Base-by-base conservation (phyloP, 1,140 invertebrate species). In the Meloidogyne floridensis region DNA sequence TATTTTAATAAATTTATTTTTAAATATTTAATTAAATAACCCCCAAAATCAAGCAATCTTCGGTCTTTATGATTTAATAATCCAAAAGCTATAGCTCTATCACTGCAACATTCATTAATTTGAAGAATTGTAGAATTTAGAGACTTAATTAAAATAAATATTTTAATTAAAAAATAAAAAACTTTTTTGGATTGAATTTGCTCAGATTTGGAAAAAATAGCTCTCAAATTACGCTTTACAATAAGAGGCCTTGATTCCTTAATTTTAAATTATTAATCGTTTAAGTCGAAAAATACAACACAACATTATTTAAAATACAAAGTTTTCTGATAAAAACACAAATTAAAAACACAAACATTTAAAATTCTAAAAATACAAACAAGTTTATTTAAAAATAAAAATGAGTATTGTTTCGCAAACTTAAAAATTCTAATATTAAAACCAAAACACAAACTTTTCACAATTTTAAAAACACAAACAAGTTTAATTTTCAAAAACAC, bases 61-160 rank as follows among this genome's bases (percentile, higher is more conserved):
- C 72, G 77, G 20, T 79, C 77, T 18, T 79, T 79, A 51, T 79
- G 77, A 71, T 79, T 79, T 65, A 79, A 71, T 51, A 71, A 32
- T 69, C 53, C 65, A 47, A 79, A 79, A 71, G 77, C 77, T 47
- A 79, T 51, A 72, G 77, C 77, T 6, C 65, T 10, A 18, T 79
- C 77, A 47, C 77, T 79, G 59, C 77, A 79, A 47, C 77, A 79
- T 7, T 20, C 53, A 72, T 54, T 51, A 69, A 77, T 6, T 71
- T 75, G 74, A 11, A 10, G 2, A 18, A 20, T 42, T 4, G 20
- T 15, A 42, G 20, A 65, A 65, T 47, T 75, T 32, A 43, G 53
- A 65, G 59, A 65, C 59, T 65, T 6, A 65, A 65, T 65, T 65
- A n/a, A 32, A 32, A 5, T 65, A n/a, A n/a, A 3, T n/a, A 6